These are phyloP conservation scores for Aythya baeri DNA, from an alignment of 2,113 vertebrate species.

Conservation along the genomic window DNA sequence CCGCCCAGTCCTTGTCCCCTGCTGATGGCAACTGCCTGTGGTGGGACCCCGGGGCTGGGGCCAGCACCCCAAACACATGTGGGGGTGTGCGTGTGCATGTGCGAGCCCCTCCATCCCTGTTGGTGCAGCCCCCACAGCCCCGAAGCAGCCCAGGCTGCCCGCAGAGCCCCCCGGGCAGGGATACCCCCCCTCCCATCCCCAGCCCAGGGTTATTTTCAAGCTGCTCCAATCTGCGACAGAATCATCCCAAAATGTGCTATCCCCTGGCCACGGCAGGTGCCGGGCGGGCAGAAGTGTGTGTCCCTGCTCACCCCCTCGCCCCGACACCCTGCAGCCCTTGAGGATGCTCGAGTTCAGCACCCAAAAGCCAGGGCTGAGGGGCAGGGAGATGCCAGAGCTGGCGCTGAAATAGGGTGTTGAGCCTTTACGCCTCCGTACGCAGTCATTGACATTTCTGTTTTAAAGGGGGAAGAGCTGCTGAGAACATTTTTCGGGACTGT, in stretches of 20 bases:
- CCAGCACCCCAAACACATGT: background rate
- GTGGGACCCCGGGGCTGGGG: background rate
- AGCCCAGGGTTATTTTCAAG: too few relatives aligned
- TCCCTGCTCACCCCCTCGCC: background rate
- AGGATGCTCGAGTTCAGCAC: background rate
- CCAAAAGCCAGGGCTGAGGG: background rate
- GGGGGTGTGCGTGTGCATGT: too few relatives aligned
- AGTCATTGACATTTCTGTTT: background rate
- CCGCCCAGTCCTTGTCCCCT: background rate
- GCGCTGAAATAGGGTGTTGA: background rate
- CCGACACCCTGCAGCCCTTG: background rate
- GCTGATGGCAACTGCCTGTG: rapidly evolving
- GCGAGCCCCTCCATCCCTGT: background rate
- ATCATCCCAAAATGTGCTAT: background rate
- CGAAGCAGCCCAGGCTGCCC: background rate
- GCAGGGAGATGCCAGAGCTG: background rate
- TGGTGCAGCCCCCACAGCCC: background rate
- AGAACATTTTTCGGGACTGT: background rate
- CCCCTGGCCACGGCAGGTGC: background rate
- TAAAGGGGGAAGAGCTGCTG: conserved; percentile 1
- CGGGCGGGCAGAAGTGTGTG: background rate
- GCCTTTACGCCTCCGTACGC: background rate
- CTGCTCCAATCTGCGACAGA: background rate
- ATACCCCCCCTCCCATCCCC: too few relatives aligned
- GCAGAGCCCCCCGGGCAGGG: background rate